Percentiles rank a stretch among this genome's conserved stretches.
phyloP scores from a whole-genome alignment of 2,113 vertebrate species.

The Cygnus atratus region DNA sequence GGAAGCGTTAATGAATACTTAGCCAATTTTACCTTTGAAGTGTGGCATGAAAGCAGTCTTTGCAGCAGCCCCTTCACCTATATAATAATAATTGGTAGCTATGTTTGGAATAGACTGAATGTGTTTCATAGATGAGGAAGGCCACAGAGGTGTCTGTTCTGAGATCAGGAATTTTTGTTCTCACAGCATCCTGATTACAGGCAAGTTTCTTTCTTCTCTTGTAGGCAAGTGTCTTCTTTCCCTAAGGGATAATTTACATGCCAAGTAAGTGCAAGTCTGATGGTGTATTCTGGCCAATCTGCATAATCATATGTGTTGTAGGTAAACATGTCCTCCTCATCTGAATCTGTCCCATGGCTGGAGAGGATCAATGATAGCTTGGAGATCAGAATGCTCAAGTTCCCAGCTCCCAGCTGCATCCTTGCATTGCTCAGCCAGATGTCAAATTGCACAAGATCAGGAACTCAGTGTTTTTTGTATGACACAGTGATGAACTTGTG shows the following conservation, averaged over 20 bases:
- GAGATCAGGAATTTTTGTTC: background rate
- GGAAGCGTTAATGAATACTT: constrained; percentile 29
- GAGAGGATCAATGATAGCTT: background rate
- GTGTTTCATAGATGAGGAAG: background rate
- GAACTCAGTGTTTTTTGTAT: background rate
- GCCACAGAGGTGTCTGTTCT: background rate
- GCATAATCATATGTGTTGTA: background rate
- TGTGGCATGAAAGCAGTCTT: background rate
- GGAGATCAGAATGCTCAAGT: background rate
- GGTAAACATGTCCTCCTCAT: background rate
- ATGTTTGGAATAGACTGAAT: background rate
- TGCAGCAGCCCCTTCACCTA: background rate
- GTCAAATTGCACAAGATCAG: background rate
- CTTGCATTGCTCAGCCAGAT: background rate
- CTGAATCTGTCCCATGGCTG: background rate
- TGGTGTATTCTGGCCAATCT: background rate
- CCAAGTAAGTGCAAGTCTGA: background rate
- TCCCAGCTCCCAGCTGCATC: background rate
- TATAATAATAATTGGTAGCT: background rate
- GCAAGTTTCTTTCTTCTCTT: background rate
- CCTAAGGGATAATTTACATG: background rate
- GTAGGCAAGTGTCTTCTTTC: background rate
- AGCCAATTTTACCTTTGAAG: background rate
- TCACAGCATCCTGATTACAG: background rate
- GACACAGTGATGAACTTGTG: background rate